Conservation (phyloP, 1,140 invertebrate species). For the Cepaea nemoralis region DNA sequence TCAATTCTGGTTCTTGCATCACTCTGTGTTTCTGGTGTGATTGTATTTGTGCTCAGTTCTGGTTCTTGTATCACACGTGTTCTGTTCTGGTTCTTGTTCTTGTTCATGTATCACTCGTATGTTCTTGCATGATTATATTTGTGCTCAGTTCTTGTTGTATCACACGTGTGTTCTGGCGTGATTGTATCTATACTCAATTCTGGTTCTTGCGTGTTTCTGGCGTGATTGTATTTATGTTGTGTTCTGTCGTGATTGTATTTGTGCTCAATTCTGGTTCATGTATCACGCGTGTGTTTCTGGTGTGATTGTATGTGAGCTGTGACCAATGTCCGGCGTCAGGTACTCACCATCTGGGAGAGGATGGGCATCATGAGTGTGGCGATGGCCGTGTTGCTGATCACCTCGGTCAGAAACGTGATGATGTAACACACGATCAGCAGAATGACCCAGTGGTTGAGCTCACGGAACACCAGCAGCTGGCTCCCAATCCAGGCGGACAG, state of each 20-base stretch:
- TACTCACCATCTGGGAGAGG: conserved; percentile 68
- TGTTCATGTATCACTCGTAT: background rate
- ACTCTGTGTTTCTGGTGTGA: too few relatives aligned
- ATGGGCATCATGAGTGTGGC: conserved; percentile 74
- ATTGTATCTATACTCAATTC: too few relatives aligned
- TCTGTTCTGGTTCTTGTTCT: too few relatives aligned
- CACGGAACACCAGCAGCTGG: conserved; percentile 53
- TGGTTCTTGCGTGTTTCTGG: background rate
- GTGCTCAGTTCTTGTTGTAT: too few relatives aligned
- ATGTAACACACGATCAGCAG: conserved; percentile 67
- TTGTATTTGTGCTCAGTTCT: too few relatives aligned
- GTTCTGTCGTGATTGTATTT: too few relatives aligned
- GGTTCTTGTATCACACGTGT: too few relatives aligned
- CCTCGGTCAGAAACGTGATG: conserved; percentile 71
- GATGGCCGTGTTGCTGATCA: conserved; percentile 74
- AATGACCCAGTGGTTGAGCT: conserved; percentile 56
- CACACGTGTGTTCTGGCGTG: too few relatives aligned
- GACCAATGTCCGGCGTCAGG: too few relatives aligned
- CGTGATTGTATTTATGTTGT: background rate
- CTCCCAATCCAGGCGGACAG: conserved; percentile 61
- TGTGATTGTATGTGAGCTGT: background rate
- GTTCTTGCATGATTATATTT: too few relatives aligned
- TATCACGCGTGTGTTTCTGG: background rate
- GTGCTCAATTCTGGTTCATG: background rate
- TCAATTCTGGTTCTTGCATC: too few relatives aligned